A percentile compares a stretch with the other conserved stretches of the same genome.
Evolutionary conservation across 2,797 vertebrate genomes (phyloP).

Genomic region (Sternotherus odoratus): DNA sequence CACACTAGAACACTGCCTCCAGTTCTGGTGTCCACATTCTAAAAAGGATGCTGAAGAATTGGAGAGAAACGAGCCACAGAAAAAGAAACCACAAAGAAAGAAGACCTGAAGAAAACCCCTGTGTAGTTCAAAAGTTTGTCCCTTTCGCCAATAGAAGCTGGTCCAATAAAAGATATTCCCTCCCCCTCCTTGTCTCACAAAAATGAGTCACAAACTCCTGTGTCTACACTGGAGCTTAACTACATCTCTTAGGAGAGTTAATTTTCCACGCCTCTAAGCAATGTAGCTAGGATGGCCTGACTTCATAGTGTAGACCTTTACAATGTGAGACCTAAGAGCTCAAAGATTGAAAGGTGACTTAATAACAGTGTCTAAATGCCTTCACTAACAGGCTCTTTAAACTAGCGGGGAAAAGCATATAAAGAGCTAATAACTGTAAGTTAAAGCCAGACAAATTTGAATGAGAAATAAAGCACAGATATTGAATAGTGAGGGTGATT

Average conservation of each 20-base stretch:
- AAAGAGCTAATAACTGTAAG: neutral
- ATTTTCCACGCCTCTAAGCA: neutral
- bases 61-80: neutral
- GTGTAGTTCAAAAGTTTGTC: neutral
- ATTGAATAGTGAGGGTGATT: neutral
- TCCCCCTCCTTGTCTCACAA: neutral
- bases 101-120: neutral
- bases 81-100: neutral
- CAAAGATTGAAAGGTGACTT: neutral
- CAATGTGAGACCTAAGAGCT: neutral
- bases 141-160: neutral
- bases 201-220: neutral
- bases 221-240: neutral
- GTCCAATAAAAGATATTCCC: neutral
- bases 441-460: neutral
- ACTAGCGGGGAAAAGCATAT: neutral
- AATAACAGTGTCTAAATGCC: rapidly evolving
- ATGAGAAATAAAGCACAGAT: neutral
- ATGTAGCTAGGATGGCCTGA: neutral
- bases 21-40: neutral
- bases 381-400: neutral
- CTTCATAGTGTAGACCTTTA: neutral
- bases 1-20: neutral
- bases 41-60: neutral
- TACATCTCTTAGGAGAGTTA: neutral